These are phyloP conservation scores for Trematomus loennbergii DNA, from an alignment of 2,113 vertebrate species.

Conservation along the genomic window DNA sequence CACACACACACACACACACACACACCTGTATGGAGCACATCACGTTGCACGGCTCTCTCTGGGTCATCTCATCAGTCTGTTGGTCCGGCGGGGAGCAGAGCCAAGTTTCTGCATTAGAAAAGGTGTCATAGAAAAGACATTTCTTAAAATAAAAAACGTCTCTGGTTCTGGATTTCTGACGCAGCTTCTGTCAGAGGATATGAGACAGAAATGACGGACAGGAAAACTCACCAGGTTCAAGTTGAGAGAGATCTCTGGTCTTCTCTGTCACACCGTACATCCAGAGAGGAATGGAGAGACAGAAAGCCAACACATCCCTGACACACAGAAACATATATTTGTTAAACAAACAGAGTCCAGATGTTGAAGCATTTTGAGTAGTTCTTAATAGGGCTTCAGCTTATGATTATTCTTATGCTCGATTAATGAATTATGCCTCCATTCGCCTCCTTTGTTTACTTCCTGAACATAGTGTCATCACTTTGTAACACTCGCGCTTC, in stretches of 20 bases:
- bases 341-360: too few species aligned
- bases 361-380: background rate
- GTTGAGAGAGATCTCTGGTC: slow-evolving; percentile 58
- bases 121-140: background rate
- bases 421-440: too few species aligned
- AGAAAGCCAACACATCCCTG: slow-evolving; percentile 87
- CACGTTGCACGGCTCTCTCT: slow-evolving; percentile 45
- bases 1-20: background rate
- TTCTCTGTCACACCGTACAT: slow-evolving; percentile 54
- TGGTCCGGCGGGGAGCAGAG: slow-evolving; percentile 56
- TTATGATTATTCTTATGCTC: too few species aligned
- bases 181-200: background rate
- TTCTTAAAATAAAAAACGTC: background rate
- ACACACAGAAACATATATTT: background rate
- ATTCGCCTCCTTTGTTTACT: too few species aligned
- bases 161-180: background rate
- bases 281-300: slow-evolving; percentile 80
- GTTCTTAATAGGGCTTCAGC: too few species aligned
- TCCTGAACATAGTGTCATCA: too few species aligned
- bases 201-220: background rate
- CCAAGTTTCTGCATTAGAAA: slow-evolving; percentile 75
- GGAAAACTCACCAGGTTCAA: slow-evolving; percentile 77
- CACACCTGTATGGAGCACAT: slow-evolving; percentile 81
- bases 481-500: too few species aligned
- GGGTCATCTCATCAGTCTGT: slow-evolving; percentile 55